Base-by-base conservation (phyloP, 2,888 invertebrate genomes). In the Thalpophila matura region DNA sequence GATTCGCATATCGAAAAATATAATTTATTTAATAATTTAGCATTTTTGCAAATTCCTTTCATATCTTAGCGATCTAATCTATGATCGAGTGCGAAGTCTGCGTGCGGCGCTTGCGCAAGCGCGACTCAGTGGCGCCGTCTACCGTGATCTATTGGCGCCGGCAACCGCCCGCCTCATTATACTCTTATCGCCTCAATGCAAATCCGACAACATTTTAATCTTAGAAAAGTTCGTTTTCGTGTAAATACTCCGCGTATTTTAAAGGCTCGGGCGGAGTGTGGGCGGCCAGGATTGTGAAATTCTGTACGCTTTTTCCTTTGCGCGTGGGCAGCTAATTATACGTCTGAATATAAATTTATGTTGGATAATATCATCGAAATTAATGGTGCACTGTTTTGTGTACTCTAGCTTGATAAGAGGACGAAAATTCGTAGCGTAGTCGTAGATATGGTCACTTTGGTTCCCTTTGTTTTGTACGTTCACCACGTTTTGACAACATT, bases 281-380 rank as follows among this genome's bases (percentile, higher is more conserved):
- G 90, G 89, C 86, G 87, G 76, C 68, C 67, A 79, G 79, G 83
- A 88, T 94, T 94, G 89, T 90, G 93, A 91, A 93, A 94, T 88
- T 89, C 74, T 81, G 82, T 83, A 81, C 82, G 90, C 88, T 91
- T 93, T 92, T 91, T 88, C 86, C 85, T 75, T 77, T 76, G 79
- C 75, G 89, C 91, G 93, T 93, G 85, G 94, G 94, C 83, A 51
- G 89, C 73, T 93, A 93, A 94, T 94, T 94, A 92, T 89, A 91
- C 85, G 84, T 86, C 84, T 61, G 80, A 79, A 79, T 82, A 84
- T 90, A 91, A 80, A 91, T 91, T 91, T 90, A 88, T 88, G 86
- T 87, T 81, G 84, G 85, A 86, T 88, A 86, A 88, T 89, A 85
- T 86, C 84, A 74, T 74, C 78, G 58, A 83, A 85, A 84, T 83